Evolutionary conservation across 1,140 invertebrate species (phyloP).

Genomic region (Leptinotarsa undecemlineata): DNA sequence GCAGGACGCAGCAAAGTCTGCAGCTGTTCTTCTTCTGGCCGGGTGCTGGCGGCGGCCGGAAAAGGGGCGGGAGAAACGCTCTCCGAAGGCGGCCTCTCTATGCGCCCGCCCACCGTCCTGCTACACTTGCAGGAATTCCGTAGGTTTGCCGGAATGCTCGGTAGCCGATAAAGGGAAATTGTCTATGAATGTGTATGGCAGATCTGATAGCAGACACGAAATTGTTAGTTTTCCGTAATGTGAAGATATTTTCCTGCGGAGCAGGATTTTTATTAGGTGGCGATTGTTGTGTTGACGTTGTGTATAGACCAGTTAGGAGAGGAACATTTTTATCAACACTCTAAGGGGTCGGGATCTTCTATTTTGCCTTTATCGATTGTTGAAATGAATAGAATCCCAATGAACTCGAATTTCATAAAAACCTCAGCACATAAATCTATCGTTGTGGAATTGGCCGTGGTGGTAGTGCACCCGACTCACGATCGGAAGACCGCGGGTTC

Average conservation of each 20-base stretch:
- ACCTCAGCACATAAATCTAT: too few species aligned
- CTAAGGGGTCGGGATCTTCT: conserved; percentile 13
- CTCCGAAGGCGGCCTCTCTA: conserved; percentile 26
- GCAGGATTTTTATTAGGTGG: neutral
- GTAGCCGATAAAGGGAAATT: neutral
- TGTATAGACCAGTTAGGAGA: conserved; percentile 20
- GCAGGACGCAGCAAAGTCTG: conserved; percentile 29
- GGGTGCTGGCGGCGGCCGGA: conserved; percentile 21
- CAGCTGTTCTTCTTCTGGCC: conserved; percentile 21
- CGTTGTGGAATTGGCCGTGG: too few species aligned
- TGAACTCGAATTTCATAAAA: too few species aligned
- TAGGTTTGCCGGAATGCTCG: conserved; percentile 9
- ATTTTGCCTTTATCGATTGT: too few species aligned
- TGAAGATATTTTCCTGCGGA: neutral
- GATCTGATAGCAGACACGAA: neutral
- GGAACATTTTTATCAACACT: conserved; percentile 17
- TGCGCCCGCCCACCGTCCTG: conserved; percentile 30
- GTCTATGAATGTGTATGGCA: neutral
- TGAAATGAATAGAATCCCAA: too few species aligned
- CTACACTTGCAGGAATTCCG: conserved; percentile 35
- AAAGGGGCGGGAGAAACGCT: conserved; percentile 28
- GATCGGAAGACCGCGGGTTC: too few species aligned
- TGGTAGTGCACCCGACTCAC: too few species aligned
- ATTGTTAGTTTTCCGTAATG: neutral
- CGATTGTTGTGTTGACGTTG: neutral